These are phyloP conservation scores for Copidosoma floridanum DNA, from an alignment of 1,140 invertebrate genomes.

Conservation along the genomic window DNA sequence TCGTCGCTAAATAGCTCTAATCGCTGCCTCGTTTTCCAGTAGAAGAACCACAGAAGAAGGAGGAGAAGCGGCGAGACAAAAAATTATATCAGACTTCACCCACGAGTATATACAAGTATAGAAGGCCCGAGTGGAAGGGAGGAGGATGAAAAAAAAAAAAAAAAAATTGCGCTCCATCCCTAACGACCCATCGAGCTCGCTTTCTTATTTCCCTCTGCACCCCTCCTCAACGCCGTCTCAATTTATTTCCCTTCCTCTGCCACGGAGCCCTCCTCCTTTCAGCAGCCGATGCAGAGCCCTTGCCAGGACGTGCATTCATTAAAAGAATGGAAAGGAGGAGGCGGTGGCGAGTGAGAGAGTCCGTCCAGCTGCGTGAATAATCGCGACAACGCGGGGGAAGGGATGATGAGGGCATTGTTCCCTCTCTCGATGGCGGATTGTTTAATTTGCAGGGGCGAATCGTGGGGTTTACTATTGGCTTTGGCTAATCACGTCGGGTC, in stretches of 20 bases:
- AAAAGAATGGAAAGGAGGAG: not conserved
- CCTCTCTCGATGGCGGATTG: not conserved
- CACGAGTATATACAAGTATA: too few relatives aligned
- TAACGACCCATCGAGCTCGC: not conserved
- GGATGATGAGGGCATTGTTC: not conserved
- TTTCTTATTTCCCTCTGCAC: not conserved
- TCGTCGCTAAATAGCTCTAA: too few relatives aligned
- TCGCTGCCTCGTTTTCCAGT: too few relatives aligned
- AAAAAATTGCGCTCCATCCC: too few relatives aligned
- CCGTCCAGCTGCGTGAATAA: too few relatives aligned
- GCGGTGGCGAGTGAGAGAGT: not conserved
- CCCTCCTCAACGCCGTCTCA: not conserved
- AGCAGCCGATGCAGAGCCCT: not conserved
- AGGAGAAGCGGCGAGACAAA: too few relatives aligned
- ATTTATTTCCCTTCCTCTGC: slow-evolving; percentile 6
- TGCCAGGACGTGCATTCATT: slow-evolving; percentile 1
- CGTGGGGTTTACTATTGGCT: slow-evolving; percentile 1
- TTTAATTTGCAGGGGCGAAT: slow-evolving; percentile 1
- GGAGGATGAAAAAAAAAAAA: too few relatives aligned
- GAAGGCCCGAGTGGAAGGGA: too few relatives aligned
- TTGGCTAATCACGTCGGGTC: too few relatives aligned
- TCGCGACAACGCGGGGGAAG: slow-evolving; percentile 7
- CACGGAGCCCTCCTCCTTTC: not conserved
- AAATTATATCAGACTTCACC: too few relatives aligned
- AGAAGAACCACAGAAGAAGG: too few relatives aligned